Evolutionary conservation across 2,888 invertebrate species (phyloP).

Genomic region (Miltochrista miniata): DNA sequence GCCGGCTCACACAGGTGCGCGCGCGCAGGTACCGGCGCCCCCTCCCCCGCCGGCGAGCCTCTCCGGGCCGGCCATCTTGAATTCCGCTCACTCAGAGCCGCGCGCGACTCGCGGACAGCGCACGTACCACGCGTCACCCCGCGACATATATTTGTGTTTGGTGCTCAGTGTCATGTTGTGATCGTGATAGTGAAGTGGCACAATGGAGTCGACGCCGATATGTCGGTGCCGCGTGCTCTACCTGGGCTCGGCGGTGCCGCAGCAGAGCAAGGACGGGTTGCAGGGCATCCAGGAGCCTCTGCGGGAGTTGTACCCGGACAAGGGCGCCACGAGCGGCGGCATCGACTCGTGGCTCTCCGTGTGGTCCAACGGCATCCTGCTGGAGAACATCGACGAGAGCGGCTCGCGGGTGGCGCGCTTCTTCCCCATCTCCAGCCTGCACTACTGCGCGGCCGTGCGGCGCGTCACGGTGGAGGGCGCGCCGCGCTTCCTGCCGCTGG

Average conservation of each 20-base stretch:
- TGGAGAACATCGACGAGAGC: conserved; percentile 98
- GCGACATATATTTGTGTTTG: conserved; percentile 39
- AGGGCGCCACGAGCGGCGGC: conserved; percentile 94
- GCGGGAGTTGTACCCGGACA: conserved; percentile 97
- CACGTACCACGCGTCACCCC: conserved; percentile 56
- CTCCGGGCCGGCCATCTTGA: conserved; percentile 67
- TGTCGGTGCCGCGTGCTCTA: conserved; percentile 98
- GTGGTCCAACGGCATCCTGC: conserved; percentile 96
- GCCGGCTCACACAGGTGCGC: conserved; percentile 74
- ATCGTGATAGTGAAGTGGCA: conserved; percentile 77
- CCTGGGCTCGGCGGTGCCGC: conserved; percentile 97
- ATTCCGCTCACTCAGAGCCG: conserved; percentile 81
- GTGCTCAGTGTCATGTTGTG: conserved; percentile 77
- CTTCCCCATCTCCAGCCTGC: conserved; percentile 97
- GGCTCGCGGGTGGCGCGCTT: conserved; percentile 97
- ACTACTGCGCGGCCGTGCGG: conserved; percentile 97
- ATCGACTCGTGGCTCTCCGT: conserved; percentile 98
- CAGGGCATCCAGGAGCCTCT: conserved; percentile 99
- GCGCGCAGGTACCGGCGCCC: conserved; percentile 64
- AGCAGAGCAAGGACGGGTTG: conserved; percentile 98
- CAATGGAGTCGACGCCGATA: conserved; percentile 94
- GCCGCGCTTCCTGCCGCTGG: conserved; percentile 96
- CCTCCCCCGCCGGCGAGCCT: conserved; percentile 24
- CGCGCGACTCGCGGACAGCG: conserved; percentile 73
- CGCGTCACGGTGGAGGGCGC: conserved; percentile 90